These are phyloP conservation scores for Tenualosa thibaudeaui DNA, from an alignment of 2,797 vertebrate genomes.

Conservation along the genomic window DNA sequence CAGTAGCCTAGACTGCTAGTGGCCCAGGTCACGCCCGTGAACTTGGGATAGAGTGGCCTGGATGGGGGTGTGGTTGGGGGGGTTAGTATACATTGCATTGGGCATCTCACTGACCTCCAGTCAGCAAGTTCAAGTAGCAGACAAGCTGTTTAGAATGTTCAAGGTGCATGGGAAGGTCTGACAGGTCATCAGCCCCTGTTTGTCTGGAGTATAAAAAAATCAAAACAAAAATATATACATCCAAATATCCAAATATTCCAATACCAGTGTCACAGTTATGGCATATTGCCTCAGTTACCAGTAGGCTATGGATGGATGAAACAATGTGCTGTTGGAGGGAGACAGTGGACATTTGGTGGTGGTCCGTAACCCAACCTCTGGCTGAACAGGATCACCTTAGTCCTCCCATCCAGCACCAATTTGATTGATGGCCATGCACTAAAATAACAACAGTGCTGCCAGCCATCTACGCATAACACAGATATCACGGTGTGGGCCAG, in stretches of 20 bases:
- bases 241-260: background rate
- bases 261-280: slow-evolving; percentile 20
- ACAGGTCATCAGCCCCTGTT: background rate
- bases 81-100: background rate
- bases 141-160: background rate
- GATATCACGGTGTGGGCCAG: slow-evolving; percentile 50
- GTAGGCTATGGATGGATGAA: slow-evolving; percentile 30
- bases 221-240: background rate
- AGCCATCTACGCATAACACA: slow-evolving; percentile 50
- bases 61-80: background rate
- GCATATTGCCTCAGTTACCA: slow-evolving; percentile 38
- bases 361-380: slow-evolving; percentile 52
- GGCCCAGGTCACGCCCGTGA: background rate
- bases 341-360: background rate
- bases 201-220: background rate
- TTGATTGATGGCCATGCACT: slow-evolving; percentile 62
- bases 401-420: slow-evolving; percentile 46
- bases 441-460: slow-evolving; percentile 57
- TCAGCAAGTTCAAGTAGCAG: background rate
- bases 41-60: background rate
- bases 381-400: slow-evolving; percentile 50
- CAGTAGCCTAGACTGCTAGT: background rate
- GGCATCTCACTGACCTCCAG: background rate
- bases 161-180: background rate
- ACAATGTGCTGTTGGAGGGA: slow-evolving; percentile 42